These are phyloP conservation scores for Sarcophaga caerulescens DNA, from an alignment of 2,888 invertebrate genomes.

Conservation along the genomic window DNA sequence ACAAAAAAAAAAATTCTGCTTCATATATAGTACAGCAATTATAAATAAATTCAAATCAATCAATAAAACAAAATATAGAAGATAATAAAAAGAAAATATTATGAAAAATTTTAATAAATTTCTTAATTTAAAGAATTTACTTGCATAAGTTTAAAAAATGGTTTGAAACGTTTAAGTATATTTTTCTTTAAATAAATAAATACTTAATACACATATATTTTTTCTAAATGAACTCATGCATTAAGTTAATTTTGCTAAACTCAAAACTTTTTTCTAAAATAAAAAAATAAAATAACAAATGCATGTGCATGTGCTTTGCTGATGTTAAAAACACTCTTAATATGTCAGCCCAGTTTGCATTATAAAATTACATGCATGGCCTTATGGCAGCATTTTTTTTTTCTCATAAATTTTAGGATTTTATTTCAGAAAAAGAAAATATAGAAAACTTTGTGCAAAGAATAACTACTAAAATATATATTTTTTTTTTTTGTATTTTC, in stretches of 20 bases:
- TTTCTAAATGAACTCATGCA: constrained; percentile 22
- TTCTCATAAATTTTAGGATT: constrained; percentile 3
- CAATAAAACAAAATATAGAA: neutral
- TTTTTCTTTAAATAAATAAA: neutral
- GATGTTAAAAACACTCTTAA: neutral
- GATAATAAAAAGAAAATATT: neutral
- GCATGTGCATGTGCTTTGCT: no score
- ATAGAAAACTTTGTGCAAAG: neutral
- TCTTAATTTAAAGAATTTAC: neutral
- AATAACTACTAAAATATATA: neutral
- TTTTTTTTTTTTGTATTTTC: neutral
- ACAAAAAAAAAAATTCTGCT: neutral
- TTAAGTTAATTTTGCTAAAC: constrained; percentile 2
- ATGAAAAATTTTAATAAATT: neutral
- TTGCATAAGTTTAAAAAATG: neutral
- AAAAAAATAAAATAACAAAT: no score
- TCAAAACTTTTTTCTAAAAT: neutral
- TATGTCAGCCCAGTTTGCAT: constrained; percentile 32
- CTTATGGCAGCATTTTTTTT: neutral
- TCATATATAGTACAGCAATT: neutral
- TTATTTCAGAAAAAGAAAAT: neutral
- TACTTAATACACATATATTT: neutral
- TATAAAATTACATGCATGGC: neutral
- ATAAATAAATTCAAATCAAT: neutral
- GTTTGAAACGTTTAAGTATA: neutral